Evolutionary conservation across 2,113 vertebrate genomes (phyloP), one percentile per base, ranked within the genome.

Genomic region (Oreochromis aureus): DNA sequence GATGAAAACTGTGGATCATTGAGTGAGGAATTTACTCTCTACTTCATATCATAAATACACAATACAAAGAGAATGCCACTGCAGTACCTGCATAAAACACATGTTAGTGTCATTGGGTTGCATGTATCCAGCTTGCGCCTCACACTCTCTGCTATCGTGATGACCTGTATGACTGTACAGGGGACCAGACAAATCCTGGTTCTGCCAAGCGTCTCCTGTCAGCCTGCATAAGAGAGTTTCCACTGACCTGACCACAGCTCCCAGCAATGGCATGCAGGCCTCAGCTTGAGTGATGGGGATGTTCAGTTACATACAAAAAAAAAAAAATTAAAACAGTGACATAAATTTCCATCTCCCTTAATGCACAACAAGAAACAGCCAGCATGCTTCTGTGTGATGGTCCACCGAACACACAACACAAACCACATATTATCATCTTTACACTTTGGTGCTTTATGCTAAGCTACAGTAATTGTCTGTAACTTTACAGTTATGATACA

Each of bases 161-260:
- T 73, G 90, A 66, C 55, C 61, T 5, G 56, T 55, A 0, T 81
- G 89, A 82, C 88, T 86, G 73, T 88, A 86, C 18, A 63, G 73
- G 4, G 80, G 51, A 18, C 55, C 82, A 27, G 82, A 30, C 59
- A 90, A 63, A 87, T 93, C 89, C 83, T 90, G 92, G 82, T 69
- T 90, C 39, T 94, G 92, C 94, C 94, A 95, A 16, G 71, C 11
- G 12, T 96, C 94, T 82, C 89, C 89, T 12, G 88, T 91, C 81
- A 96, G 81, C 44, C 92, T 93, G 69, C 81, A 91, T 22, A 96
- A 6, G 5, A 96, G 89, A 19, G 85, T 85, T 86, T 96, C 97
- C 71, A 94, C 92, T 79, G 95, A 95, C 81, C 88, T 89, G 56
- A 96, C 90, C 58, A 96, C 84, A 81, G 93, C 86, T 90, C 91